phyloP scores from a whole-genome alignment of 2,797 vertebrate species.

The Philypnodon macrostomus region DNA sequence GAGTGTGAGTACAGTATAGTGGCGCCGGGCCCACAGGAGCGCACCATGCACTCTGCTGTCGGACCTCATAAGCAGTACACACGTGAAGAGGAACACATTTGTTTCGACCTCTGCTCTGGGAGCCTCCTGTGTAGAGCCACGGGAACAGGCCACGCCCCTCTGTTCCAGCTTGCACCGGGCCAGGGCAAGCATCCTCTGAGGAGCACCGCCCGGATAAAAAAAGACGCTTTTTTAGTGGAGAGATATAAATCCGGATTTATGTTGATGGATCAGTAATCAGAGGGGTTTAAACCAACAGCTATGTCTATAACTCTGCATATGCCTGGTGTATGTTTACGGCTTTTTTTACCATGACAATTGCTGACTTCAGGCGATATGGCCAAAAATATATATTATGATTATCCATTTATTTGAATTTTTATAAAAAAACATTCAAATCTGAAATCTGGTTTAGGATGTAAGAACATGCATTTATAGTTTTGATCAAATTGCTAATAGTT shows the following conservation, averaged over 20 bases:
- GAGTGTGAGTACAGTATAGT: slow-evolving; percentile 9
- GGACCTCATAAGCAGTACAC: slow-evolving; percentile 54
- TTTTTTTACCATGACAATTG: background rate
- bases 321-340: background rate
- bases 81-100: slow-evolving; percentile 62
- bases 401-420: background rate
- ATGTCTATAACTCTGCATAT: background rate
- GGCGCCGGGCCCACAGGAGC: slow-evolving; percentile 33
- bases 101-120: slow-evolving; percentile 20
- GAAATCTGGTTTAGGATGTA: too few species aligned
- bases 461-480: too few species aligned
- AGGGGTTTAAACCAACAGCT: background rate
- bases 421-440: too few species aligned
- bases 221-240: slow-evolving; percentile 35
- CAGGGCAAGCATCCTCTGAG: slow-evolving; percentile 12
- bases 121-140: slow-evolving; percentile 21
- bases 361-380: background rate
- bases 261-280: slow-evolving; percentile 47
- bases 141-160: slow-evolving; percentile 3
- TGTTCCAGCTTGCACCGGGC: slow-evolving; percentile 19
- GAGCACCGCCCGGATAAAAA: slow-evolving; percentile 18
- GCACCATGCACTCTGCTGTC: slow-evolving; percentile 56
- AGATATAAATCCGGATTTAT: slow-evolving; percentile 47
- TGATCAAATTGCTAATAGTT: too few species aligned
- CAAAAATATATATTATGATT: background rate